Percentiles rank a stretch among this genome's conserved stretches.
Conservation (phyloP, 2,113 vertebrate species). For the zebrafish (Danio rerio) region GRCz12tu NC_133189.1:40303001-40303500, state of each 20-base stretch:
- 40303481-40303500: no score
- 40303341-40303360: conserved; percentile 96
- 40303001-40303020: not conserved
- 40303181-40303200: no score
- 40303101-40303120: no score
- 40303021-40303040: conserved; percentile 51
- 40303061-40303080: not conserved
- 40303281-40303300: conserved; percentile 67
- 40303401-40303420: conserved; percentile 89
- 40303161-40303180: no score
- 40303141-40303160: no score
- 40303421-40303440: not conserved
- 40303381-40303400: conserved; percentile 97
- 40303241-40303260: not conserved
- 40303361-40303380: conserved; percentile 91
- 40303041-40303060: conserved; percentile 47
- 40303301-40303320: conserved; percentile 92
- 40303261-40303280: conserved; percentile 25
- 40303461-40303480: not conserved
- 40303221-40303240: not conserved
- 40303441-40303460: not conserved
- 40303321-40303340: conserved; percentile 92
- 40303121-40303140: no score
- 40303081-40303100: no score
- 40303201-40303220: not conserved